A percentile compares a stretch with the other conserved stretches of the same genome.
These are phyloP conservation scores for Sesamia inferens DNA, from an alignment of 2,888 invertebrate genomes.

Conservation along the genomic window DNA sequence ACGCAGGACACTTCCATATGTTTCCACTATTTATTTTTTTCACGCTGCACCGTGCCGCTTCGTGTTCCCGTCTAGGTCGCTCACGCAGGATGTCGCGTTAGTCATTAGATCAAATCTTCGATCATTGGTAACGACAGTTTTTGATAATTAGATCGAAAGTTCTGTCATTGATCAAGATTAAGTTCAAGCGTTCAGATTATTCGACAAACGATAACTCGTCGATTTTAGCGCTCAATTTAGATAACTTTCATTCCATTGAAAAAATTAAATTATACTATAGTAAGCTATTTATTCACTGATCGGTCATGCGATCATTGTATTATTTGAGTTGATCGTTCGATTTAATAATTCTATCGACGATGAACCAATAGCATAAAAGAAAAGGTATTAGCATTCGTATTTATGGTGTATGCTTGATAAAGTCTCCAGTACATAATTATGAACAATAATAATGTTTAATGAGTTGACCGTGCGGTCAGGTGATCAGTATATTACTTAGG, in stretches of 20 bases:
- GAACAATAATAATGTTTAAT: conserved; percentile 56
- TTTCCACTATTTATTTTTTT: no score
- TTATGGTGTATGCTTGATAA: conserved; percentile 36
- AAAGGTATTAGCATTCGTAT: conserved; percentile 34
- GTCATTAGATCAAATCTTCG: neutral
- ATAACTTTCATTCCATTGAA: conserved; percentile 51
- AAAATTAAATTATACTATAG: conserved; percentile 18
- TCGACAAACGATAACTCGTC: conserved; percentile 16
- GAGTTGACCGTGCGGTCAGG: conserved; percentile 20
- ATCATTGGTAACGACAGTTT: neutral
- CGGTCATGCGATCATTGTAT: conserved; percentile 35
- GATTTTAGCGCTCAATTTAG: conserved; percentile 46
- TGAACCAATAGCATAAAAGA: conserved; percentile 48
- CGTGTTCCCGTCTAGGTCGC: no score
- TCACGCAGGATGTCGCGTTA: neutral
- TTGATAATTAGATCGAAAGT: neutral
- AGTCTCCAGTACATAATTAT: conserved; percentile 33
- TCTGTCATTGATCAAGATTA: neutral
- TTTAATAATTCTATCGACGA: conserved; percentile 16
- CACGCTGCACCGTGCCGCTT: no score
- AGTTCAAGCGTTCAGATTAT: neutral
- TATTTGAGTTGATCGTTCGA: conserved; percentile 11
- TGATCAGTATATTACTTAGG: conserved; percentile 28
- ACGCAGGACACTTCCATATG: no score
- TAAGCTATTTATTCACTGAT: conserved; percentile 30